phyloP scores from a whole-genome alignment of 2,888 invertebrate species.

The Latrodectus elegans region DNA sequence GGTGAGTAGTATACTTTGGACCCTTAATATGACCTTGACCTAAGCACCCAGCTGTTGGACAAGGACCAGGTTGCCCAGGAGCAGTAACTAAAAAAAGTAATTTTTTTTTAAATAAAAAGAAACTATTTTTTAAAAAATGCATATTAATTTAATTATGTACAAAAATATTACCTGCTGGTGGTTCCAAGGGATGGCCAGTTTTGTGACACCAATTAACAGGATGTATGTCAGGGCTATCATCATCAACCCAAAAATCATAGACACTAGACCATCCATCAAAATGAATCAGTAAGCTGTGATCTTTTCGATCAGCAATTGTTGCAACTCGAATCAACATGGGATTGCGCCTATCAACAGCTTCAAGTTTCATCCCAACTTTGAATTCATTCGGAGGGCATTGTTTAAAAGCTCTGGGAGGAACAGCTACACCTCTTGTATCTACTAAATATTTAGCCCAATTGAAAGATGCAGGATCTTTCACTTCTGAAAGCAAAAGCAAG shows the following conservation, averaged over 20 bases:
- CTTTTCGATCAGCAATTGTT: constrained; percentile 84
- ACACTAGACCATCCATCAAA: constrained; percentile 92
- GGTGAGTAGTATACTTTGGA: constrained; percentile 84
- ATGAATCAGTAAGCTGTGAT: constrained; percentile 84
- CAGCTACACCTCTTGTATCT: constrained; percentile 84
- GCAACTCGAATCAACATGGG: constrained; percentile 90
- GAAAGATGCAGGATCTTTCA: constrained; percentile 78
- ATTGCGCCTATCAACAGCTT: constrained; percentile 86
- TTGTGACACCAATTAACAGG: constrained; percentile 93
- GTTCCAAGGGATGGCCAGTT: constrained; percentile 89
- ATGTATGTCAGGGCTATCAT: constrained; percentile 91
- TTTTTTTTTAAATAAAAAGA: neutral
- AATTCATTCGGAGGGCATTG: constrained; percentile 86
- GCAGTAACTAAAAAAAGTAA: constrained; percentile 25
- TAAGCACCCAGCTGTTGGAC: constrained; percentile 89
- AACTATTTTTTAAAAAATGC: neutral
- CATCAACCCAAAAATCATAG: constrained; percentile 91
- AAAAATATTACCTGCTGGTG: constrained; percentile 81
- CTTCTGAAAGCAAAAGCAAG: constrained; percentile 64
- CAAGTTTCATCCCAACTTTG: constrained; percentile 88
- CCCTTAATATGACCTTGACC: constrained; percentile 92
- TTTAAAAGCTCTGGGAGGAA: constrained; percentile 88
- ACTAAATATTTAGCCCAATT: constrained; percentile 89
- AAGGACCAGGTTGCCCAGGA: constrained; percentile 76
- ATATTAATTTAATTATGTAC: neutral